Percentiles rank a stretch among this genome's conserved stretches.
Conservation (phyloP, 2,113 vertebrate species). For the Perognathus longimembris region DNA sequence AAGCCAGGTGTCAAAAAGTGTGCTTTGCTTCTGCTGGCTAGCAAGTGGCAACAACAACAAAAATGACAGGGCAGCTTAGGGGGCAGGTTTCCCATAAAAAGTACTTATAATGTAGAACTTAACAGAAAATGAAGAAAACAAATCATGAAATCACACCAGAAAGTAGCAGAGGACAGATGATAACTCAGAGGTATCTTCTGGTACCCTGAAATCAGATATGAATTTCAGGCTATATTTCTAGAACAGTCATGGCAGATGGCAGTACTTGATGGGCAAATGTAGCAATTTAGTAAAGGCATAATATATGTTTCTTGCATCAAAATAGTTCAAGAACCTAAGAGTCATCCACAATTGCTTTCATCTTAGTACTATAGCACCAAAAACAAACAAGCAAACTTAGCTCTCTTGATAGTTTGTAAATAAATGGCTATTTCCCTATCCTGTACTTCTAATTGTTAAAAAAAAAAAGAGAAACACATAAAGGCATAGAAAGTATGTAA, state of each 20-base stretch:
- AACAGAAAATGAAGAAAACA: background rate
- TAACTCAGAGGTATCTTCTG: background rate
- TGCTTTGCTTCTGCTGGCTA: background rate
- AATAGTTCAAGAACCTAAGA: constrained; percentile 23
- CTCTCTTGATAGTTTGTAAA: background rate
- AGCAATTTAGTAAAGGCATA: constrained; percentile 30
- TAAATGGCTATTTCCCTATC: background rate
- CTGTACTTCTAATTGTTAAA: background rate
- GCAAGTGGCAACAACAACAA: background rate
- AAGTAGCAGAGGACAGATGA: background rate
- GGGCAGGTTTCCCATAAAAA: background rate
- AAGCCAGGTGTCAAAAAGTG: background rate
- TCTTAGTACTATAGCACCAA: background rate
- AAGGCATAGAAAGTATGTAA: background rate
- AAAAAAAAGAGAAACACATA: background rate
- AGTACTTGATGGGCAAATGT: background rate
- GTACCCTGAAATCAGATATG: background rate
- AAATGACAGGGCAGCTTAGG: background rate
- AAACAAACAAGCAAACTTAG: constrained; percentile 33
- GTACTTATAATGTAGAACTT: background rate
- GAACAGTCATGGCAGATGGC: background rate
- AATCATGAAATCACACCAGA: background rate
- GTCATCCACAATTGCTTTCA: background rate
- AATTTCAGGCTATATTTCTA: background rate
- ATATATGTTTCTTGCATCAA: background rate